Evolutionary conservation across 2,888 invertebrate genomes (phyloP), one percentile per base, ranked within the genome.

Genomic region (Clunio marinus): DNA sequence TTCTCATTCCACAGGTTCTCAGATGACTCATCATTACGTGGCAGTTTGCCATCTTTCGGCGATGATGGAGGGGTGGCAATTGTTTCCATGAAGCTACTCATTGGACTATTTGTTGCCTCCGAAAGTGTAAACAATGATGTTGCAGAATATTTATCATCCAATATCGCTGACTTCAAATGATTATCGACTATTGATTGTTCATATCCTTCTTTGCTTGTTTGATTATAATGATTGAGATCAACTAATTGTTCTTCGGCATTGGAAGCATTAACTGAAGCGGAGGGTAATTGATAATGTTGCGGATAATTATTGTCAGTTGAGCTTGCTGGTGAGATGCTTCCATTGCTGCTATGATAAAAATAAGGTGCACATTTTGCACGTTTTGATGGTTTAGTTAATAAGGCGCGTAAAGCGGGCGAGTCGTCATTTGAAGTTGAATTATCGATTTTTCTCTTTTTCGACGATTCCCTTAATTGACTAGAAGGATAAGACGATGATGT

Each of bases 341-440:
- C 67, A 25, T 62, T 17, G 17, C 57, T 73, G 58, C 58, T 67
- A 17, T 75, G 75, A 70, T 75, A 76, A 71, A 75, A 77, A 41
- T 77, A 78, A 22, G 77, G 75, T 5, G 79, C 76, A 68, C 78
- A 77, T 70, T 77, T 76, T 1, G 76, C 71, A 69, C 77, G 79
- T 72, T 77, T 77, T 1, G 73, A 73, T 15, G 79, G 79, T 72
- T 78, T 77, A 2, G 81, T 82, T 68, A 87, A 76, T 63, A 86
- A 74, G 0, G 86, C 83, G 71, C 86, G 80, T 20, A 87, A 75
- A 46, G 85, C 85, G 13, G 84, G 82, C 15, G 82, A 83, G 73
- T 82, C 82, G 41, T 41, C 62, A 41, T 10, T 7, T 41, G 41
- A 4, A 2, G 62, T 8, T 37, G 62, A 4, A 62, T 25, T 41